These are phyloP conservation scores for Notodonta ziczac DNA, from an alignment of 2,888 invertebrate species.

Conservation along the genomic window DNA sequence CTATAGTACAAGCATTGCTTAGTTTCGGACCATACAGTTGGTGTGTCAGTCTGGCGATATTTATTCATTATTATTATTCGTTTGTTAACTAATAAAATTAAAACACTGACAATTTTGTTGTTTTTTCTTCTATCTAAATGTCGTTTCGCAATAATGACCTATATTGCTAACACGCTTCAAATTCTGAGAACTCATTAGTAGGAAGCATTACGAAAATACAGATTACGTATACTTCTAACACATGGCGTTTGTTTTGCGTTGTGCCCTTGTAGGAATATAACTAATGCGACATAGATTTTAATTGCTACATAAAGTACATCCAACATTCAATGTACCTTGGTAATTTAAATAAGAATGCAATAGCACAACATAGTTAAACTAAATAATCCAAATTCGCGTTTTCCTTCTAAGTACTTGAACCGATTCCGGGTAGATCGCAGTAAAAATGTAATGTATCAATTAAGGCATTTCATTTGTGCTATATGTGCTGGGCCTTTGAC, in stretches of 20 bases:
- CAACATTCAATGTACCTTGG: no score
- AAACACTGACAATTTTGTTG: no score
- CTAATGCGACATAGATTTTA: no score
- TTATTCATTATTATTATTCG: no score
- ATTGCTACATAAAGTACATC: no score
- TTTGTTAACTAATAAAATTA: no score
- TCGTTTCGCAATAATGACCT: not conserved
- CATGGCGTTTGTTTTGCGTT: not conserved
- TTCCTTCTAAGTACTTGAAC: not conserved
- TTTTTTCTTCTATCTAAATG: no score
- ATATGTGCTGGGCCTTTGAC: conserved; percentile 1
- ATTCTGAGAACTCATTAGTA: not conserved
- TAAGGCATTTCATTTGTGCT: conserved; percentile 5
- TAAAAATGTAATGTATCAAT: not conserved
- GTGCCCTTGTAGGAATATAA: not conserved
- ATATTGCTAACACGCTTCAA: not conserved
- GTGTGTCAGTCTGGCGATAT: no score
- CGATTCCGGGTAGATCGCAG: not conserved
- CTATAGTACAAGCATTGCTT: no score
- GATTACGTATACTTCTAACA: conserved; percentile 1
- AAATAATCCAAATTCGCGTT: not conserved
- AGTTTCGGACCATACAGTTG: no score
- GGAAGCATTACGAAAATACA: not conserved
- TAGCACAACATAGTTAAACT: no score
- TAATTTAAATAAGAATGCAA: no score